Evolutionary conservation across 2,113 vertebrate genomes (phyloP).

Genomic region (Gambusia affinis): DNA sequence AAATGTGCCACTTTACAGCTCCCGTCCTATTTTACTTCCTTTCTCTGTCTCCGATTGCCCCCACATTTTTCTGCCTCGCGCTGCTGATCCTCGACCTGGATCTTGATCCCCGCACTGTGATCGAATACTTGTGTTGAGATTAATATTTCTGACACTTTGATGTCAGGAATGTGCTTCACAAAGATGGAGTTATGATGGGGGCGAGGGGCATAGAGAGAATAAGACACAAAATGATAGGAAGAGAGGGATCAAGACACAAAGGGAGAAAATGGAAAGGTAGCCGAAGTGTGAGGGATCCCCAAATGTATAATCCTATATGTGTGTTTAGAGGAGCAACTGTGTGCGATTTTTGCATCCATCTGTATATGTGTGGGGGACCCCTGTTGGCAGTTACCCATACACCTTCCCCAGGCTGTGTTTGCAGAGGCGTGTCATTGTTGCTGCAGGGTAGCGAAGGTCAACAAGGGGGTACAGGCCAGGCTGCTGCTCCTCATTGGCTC

Average conservation of each 20-base stretch:
- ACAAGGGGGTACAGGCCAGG: constrained; percentile 63
- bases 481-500: constrained; percentile 66
- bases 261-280: constrained; percentile 71
- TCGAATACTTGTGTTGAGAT: constrained; percentile 73
- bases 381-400: constrained; percentile 68
- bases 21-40: constrained; percentile 39
- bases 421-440: constrained; percentile 76
- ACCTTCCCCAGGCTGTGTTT: constrained; percentile 69
- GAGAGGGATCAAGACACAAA: constrained; percentile 62
- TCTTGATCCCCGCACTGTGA: constrained; percentile 75
- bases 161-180: constrained; percentile 74
- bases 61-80: constrained; percentile 7
- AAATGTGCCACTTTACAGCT: constrained; percentile 53
- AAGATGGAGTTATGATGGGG: constrained; percentile 72
- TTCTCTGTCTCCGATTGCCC: constrained; percentile 20
- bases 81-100: constrained; percentile 66
- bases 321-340: constrained; percentile 38
- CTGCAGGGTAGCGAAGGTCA: constrained; percentile 71
- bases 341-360: constrained; percentile 44
- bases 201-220: constrained; percentile 67
- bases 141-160: constrained; percentile 82
- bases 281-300: constrained; percentile 76
- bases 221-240: constrained; percentile 64
- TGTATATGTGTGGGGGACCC: constrained; percentile 45
- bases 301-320: constrained; percentile 79